Conservation (phyloP, 2,888 invertebrate species). For the Leptinotarsa tumamoca region DNA sequence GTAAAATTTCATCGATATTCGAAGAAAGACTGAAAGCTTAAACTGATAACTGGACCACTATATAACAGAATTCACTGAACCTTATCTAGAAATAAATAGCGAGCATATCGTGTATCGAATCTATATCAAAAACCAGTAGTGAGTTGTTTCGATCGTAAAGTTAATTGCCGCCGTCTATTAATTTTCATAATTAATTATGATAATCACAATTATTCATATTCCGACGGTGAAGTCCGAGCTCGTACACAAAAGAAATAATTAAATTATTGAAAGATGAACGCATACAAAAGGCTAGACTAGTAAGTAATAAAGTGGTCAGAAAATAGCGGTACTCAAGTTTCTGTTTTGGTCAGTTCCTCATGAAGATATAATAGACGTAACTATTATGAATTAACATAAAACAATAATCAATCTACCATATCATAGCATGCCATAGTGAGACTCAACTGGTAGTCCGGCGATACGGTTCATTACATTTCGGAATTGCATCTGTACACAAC, state of each 20-base stretch:
- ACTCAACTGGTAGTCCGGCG: constrained; percentile 13
- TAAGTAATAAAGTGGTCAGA: constrained; percentile 12
- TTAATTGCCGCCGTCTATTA: constrained; percentile 5
- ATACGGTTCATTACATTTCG: constrained; percentile 6
- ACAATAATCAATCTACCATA: constrained; percentile 12
- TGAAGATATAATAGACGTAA: constrained; percentile 19
- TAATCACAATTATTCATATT: constrained; percentile 15
- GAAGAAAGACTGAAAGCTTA: too few relatives aligned
- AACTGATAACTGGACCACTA: too few relatives aligned
- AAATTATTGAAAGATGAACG: constrained; percentile 16
- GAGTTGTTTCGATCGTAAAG: background rate
- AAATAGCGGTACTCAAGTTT: constrained; percentile 4
- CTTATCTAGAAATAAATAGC: background rate
- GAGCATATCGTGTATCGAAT: background rate
- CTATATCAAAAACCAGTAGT: constrained; percentile 15
- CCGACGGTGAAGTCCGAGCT: background rate
- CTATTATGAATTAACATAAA: constrained; percentile 16
- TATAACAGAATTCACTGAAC: background rate
- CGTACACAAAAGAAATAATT: constrained; percentile 12
- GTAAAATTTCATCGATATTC: too few relatives aligned
- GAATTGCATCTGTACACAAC: background rate
- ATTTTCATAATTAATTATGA: constrained; percentile 14
- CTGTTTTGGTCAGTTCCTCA: constrained; percentile 14
- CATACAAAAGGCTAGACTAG: constrained; percentile 11
- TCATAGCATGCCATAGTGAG: constrained; percentile 14